Conservation (phyloP, 2,888 invertebrate species). For the Thumatha senex region DNA sequence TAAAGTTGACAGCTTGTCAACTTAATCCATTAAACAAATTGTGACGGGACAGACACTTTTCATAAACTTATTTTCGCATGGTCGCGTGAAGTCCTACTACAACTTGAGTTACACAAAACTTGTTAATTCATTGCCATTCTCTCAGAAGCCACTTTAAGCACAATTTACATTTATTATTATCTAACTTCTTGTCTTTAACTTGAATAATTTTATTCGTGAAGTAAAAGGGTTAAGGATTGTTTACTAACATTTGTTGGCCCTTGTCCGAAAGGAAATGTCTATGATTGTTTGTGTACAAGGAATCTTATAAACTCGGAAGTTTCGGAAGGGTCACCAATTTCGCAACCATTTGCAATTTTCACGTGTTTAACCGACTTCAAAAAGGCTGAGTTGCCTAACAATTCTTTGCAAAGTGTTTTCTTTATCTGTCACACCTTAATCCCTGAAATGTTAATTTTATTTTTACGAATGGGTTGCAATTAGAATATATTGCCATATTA, state of each 20-base stretch:
- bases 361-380: too few relatives aligned
- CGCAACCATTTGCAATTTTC: too few relatives aligned
- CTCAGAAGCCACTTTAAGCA: neutral
- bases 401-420: too few relatives aligned
- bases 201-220: constrained; percentile 11
- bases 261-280: neutral
- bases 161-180: constrained; percentile 2
- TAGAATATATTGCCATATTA: too few relatives aligned
- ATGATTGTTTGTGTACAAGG: neutral
- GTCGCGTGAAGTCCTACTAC: neutral
- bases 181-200: constrained; percentile 9
- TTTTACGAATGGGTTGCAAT: too few relatives aligned
- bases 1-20: neutral
- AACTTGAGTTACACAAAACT: neutral
- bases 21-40: neutral
- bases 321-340: too few relatives aligned
- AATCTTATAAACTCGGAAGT: neutral
- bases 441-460: too few relatives aligned
- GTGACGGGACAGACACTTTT: neutral
- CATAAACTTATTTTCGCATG: neutral
- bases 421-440: too few relatives aligned
- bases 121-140: neutral
- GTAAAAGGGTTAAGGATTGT: constrained; percentile 11
- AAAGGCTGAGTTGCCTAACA: too few relatives aligned
- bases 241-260: constrained; percentile 5